A percentile compares a stretch with the other conserved stretches of the same genome.
Conservation (phyloP, 2,113 vertebrate species). For the Phyllopteryx taeniolatus region DNA sequence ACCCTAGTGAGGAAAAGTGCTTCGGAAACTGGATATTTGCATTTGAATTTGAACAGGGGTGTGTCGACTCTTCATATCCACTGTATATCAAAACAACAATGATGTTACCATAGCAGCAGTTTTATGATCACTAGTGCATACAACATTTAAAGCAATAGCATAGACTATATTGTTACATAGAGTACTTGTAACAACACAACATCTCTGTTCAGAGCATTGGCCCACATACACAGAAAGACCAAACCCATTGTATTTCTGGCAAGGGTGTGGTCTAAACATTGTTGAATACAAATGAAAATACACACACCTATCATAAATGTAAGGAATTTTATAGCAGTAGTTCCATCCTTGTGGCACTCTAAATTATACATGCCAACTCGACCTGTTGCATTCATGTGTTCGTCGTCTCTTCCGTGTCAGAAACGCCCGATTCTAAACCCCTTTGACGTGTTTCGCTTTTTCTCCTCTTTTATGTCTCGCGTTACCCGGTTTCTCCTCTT, state of each 20-base stretch:
- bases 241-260: background rate
- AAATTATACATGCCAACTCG: background rate
- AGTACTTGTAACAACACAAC: background rate
- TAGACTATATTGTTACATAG: no score
- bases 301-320: background rate
- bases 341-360: background rate
- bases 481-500: background rate
- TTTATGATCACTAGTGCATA: background rate
- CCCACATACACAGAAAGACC: constrained; percentile 12
- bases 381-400: background rate
- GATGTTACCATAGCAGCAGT: background rate
- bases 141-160: background rate
- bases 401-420: background rate
- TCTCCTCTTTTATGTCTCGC: background rate
- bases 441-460: background rate
- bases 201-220: constrained; percentile 28
- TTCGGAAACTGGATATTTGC: no score
- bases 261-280: background rate
- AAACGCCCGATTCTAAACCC: constrained; percentile 19
- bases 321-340: background rate
- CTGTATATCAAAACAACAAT: no score
- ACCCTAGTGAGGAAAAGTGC: no score
- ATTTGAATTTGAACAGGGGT: no score
- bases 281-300: background rate
- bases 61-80: no score